Percentiles rank a stretch among this genome's conserved stretches.
phyloP scores from a whole-genome alignment of 2,888 invertebrate genomes.

The Colostygia pectinataria region DNA sequence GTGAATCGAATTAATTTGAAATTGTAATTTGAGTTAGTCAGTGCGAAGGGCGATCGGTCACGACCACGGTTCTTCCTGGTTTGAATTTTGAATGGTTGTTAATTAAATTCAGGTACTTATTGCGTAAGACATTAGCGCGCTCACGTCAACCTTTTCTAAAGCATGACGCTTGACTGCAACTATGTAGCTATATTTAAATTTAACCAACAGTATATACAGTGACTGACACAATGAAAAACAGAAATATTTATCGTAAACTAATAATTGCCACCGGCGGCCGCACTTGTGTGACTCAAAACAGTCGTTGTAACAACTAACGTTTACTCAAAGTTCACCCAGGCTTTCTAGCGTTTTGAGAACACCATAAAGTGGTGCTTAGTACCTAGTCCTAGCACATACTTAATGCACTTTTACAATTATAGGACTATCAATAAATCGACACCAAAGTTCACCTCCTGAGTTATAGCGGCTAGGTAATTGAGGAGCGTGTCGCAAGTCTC shows the following conservation, averaged over 20 bases:
- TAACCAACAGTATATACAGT: too few relatives aligned
- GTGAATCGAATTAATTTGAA: slow-evolving; percentile 72
- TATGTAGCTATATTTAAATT: too few relatives aligned
- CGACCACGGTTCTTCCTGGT: slow-evolving; percentile 41
- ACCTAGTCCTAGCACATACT: not conserved
- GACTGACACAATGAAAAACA: too few relatives aligned
- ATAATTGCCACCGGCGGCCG: too few relatives aligned
- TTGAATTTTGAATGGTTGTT: slow-evolving; percentile 16
- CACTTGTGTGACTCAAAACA: too few relatives aligned
- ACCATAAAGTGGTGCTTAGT: not conserved
- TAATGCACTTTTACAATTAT: slow-evolving; percentile 6
- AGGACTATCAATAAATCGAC: slow-evolving; percentile 28
- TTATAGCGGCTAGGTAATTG: slow-evolving; percentile 35
- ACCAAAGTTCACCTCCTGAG: slow-evolving; percentile 27
- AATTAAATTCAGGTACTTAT: not conserved
- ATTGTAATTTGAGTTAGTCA: slow-evolving; percentile 69
- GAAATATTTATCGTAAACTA: too few relatives aligned
- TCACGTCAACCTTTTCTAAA: too few relatives aligned
- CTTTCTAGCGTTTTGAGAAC: too few relatives aligned
- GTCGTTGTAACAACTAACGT: too few relatives aligned
- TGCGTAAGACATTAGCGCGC: too few relatives aligned
- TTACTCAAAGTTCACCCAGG: too few relatives aligned
- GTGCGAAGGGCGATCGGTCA: slow-evolving; percentile 54
- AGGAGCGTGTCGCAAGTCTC: slow-evolving; percentile 30
- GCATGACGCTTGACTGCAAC: too few relatives aligned